Evolutionary conservation across 2,113 vertebrate species (phyloP).

Genomic region (Leptosomus discolor): DNA sequence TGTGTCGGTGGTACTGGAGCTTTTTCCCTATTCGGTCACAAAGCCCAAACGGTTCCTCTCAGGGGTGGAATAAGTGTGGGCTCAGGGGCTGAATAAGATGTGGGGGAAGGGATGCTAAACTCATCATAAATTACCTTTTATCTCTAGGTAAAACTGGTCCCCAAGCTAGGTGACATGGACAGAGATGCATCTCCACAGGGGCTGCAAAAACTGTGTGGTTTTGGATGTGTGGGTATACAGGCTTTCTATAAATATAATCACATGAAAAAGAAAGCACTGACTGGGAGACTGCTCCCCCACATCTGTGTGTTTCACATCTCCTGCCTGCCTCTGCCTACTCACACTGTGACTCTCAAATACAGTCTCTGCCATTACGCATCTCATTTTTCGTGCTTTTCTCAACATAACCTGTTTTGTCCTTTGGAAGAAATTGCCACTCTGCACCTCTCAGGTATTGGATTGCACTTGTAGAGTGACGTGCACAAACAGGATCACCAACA

Average conservation of each 20-base stretch:
- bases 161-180: not conserved
- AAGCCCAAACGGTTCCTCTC: not conserved
- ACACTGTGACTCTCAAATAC: not conserved
- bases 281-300: not conserved
- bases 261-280: not conserved
- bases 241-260: not conserved
- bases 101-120: not conserved
- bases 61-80: not conserved
- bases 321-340: not conserved
- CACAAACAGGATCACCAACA: not conserved
- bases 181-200: not conserved
- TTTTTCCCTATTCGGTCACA: not conserved
- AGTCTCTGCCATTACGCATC: not conserved
- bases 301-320: not conserved
- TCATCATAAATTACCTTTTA: not conserved
- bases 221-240: not conserved
- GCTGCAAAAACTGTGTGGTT: not conserved
- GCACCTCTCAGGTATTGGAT: not conserved
- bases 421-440: not conserved
- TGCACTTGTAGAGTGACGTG: not conserved
- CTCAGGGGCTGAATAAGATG: not conserved
- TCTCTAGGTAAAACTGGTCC: not conserved
- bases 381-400: not conserved
- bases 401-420: not conserved
- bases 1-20: not conserved